Percentiles rank a stretch among this genome's conserved stretches.
Evolutionary conservation across 1,140 invertebrate genomes (phyloP).

Genomic region (Lepidurus apus): DNA sequence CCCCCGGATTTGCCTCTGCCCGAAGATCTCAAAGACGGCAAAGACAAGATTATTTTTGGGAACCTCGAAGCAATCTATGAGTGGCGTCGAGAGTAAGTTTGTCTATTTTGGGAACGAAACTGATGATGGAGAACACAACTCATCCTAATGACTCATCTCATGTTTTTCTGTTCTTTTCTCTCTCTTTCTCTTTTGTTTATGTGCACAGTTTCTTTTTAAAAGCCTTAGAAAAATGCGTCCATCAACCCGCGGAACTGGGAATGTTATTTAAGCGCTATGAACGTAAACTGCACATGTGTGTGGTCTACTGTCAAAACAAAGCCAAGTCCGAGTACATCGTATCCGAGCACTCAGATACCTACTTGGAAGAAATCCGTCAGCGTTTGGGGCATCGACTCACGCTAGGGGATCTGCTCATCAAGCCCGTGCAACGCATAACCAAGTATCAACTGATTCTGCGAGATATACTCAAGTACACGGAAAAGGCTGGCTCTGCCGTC

Average conservation of each 20-base stretch:
- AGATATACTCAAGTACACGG: slow-evolving; percentile 72
- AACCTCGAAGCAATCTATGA: slow-evolving; percentile 98
- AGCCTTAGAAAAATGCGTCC: slow-evolving; percentile 79
- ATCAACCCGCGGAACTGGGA: slow-evolving; percentile 77
- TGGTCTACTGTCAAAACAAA: slow-evolving; percentile 98
- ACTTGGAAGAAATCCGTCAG: slow-evolving; percentile 90
- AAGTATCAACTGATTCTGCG: slow-evolving; percentile 94
- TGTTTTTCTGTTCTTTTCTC: background rate
- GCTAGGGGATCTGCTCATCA: slow-evolving; percentile 92
- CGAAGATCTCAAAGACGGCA: slow-evolving; percentile 73
- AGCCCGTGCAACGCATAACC: slow-evolving; percentile 96
- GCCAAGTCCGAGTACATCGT: slow-evolving; percentile 97
- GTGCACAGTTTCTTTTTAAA: slow-evolving; percentile 73
- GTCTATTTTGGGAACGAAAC: slow-evolving; percentile 23
- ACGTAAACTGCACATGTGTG: slow-evolving; percentile 85
- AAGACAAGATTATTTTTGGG: slow-evolving; percentile 96
- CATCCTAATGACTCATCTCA: background rate
- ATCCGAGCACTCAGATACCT: slow-evolving; percentile 84
- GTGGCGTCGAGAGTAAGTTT: slow-evolving; percentile 95
- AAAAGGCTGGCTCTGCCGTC: slow-evolving; percentile 41
- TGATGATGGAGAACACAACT: background rate
- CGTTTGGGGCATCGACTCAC: slow-evolving; percentile 91
- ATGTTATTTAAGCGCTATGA: slow-evolving; percentile 79
- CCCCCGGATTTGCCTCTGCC: slow-evolving; percentile 29
- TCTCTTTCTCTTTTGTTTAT: background rate